Evolutionary conservation across 2,888 invertebrate genomes (phyloP).

Genomic region (Sesia apiformis): DNA sequence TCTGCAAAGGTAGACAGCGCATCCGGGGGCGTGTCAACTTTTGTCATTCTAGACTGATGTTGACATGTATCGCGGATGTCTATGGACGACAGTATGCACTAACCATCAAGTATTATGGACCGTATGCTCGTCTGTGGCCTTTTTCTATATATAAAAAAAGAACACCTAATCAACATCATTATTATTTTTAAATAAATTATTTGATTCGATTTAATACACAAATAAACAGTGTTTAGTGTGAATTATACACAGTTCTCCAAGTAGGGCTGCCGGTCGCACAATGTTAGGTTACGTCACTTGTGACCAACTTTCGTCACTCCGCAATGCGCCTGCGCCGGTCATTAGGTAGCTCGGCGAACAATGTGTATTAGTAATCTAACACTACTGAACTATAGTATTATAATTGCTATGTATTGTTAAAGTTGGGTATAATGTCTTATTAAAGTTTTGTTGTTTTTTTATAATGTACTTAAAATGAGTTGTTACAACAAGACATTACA

Average conservation of each 20-base stretch:
- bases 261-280: neutral
- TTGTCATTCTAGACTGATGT: no score
- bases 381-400: neutral
- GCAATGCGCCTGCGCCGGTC: conserved; percentile 1
- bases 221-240: neutral
- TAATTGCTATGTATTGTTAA: neutral
- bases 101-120: no score
- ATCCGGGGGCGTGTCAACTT: no score
- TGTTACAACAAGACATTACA: no score
- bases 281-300: neutral
- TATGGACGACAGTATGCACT: no score
- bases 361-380: neutral
- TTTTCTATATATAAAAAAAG: no score
- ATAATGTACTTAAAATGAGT: neutral
- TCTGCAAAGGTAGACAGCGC: no score
- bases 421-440: neutral
- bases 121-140: no score
- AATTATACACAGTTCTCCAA: neutral
- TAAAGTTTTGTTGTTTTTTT: neutral
- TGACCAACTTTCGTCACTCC: conserved; percentile 1
- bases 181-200: no score
- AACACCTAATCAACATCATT: no score
- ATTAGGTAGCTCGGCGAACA: neutral
- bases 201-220: no score
- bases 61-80: no score